Evolutionary conservation across 2,113 vertebrate genomes (phyloP).

Genomic region (Tauraco erythrolophus): DNA sequence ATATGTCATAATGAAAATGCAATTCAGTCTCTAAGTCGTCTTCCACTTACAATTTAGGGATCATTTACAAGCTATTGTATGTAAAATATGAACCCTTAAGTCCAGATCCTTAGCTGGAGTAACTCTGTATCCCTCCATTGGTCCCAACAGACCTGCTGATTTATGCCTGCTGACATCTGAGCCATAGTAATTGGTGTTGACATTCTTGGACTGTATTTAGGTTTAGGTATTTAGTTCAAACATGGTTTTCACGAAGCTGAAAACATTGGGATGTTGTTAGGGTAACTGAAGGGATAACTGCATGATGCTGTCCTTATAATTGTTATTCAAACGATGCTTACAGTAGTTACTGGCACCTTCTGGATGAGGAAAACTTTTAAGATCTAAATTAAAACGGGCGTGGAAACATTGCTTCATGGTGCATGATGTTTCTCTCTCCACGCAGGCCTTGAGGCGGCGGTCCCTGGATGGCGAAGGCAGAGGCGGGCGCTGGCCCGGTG

Average conservation of each 20-base stretch:
- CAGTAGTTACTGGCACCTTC: not conserved
- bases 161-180: not conserved
- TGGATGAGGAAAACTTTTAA: not conserved
- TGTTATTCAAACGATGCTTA: not conserved
- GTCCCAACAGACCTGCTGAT: not conserved
- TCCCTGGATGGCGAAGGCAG: not conserved
- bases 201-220: not conserved
- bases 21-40: not conserved
- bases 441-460: rapidly evolving
- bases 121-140: not conserved
- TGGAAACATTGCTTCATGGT: not conserved
- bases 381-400: not conserved
- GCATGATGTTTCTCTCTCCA: not conserved
- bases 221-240: not conserved
- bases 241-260: not conserved
- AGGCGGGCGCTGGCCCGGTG: rapidly evolving
- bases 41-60: too few relatives aligned
- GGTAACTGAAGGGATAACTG: not conserved
- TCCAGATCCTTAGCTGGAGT: not conserved
- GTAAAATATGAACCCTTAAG: not conserved
- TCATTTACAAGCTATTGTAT: too few relatives aligned
- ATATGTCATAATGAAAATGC: not conserved
- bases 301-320: not conserved
- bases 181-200: not conserved
- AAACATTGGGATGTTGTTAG: not conserved